A percentile compares a stretch with the other conserved stretches of the same genome.
phyloP scores from a whole-genome alignment of 2,113 vertebrate genomes.

The Percina caprodes region DNA sequence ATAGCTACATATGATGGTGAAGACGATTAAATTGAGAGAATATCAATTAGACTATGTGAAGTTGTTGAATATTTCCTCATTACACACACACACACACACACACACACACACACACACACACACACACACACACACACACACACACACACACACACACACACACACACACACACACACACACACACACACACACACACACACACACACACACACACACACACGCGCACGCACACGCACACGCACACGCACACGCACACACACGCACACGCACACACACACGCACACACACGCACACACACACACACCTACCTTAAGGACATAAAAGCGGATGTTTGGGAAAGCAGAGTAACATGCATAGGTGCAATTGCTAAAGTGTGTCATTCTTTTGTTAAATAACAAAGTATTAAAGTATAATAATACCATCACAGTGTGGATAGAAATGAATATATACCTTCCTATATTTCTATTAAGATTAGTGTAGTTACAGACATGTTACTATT shows the following conservation, averaged over 20 bases:
- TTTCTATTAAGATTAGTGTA: conserved; percentile 3
- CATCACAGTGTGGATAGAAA: neutral
- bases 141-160: too few relatives aligned
- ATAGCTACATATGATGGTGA: conserved; percentile 62
- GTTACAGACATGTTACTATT: neutral
- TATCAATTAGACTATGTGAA: conserved; percentile 58
- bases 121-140: too few relatives aligned
- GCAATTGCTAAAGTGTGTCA: neutral
- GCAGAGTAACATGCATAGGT: neutral
- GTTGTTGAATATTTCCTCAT: conserved; percentile 43
- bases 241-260: too few relatives aligned
- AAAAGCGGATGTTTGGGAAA: neutral
- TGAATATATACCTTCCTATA: neutral
- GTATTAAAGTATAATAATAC: too few relatives aligned
- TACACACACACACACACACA: too few relatives aligned
- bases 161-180: too few relatives aligned
- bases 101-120: too few relatives aligned
- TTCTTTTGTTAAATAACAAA: neutral
- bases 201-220: too few relatives aligned
- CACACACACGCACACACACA: neutral
- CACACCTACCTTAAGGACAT: neutral
- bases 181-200: too few relatives aligned
- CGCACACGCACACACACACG: too few relatives aligned
- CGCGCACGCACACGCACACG: too few relatives aligned
- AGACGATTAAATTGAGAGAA: conserved; percentile 52